Evolutionary conservation across 2,888 invertebrate genomes (phyloP), one percentile per base, ranked within the genome.

Genomic region (Pachymerium ferrugineum): DNA sequence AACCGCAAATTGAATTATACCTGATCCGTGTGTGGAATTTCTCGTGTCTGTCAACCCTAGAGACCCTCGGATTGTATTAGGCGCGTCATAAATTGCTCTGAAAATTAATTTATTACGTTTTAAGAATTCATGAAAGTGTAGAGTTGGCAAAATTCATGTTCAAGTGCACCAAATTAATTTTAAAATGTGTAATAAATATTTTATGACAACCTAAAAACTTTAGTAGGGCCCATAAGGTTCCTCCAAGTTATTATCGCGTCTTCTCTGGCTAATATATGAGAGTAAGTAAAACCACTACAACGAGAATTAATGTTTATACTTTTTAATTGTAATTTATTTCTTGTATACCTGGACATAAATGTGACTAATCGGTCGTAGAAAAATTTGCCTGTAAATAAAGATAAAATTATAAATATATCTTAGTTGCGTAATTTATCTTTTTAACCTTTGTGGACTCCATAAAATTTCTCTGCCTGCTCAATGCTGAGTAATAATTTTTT

Each of bases 1-100:
- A 62, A 62, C n/a, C n/a, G n/a, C n/a, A n/a, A n/a, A 16, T 70
- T 62, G n/a, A 19, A 30, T 70, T 74, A 74, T 86, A 89, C 94
- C 94, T 81, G 97, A 95, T 16, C 97, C 97, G 84, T 97, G 97
- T 10, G 91, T 90, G 1, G 92, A 94, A 85, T 97, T 97, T 79
- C 97, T 87, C 0, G 97, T 97, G 81, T 97, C 97, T 0, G 96
- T 93, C 19, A 97, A 85, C 0, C 97, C 97, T 84, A 90, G 94
- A 80, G 86, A 85, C 1, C 93, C 93, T 78, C 97, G 85, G 76
- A 97, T 88, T 73, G 90, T 88, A 73, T 89, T 82, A 0, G 95
- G 95, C 73, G 89, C 87, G 74, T 88, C 87, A 80, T 89, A 91
- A 75, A 93, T 89, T 0, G 93, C 89, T 81, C 89, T 89, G 80